These are phyloP conservation scores for Indicator maculatus DNA, from an alignment of 2,113 vertebrate genomes.

Conservation along the genomic window DNA sequence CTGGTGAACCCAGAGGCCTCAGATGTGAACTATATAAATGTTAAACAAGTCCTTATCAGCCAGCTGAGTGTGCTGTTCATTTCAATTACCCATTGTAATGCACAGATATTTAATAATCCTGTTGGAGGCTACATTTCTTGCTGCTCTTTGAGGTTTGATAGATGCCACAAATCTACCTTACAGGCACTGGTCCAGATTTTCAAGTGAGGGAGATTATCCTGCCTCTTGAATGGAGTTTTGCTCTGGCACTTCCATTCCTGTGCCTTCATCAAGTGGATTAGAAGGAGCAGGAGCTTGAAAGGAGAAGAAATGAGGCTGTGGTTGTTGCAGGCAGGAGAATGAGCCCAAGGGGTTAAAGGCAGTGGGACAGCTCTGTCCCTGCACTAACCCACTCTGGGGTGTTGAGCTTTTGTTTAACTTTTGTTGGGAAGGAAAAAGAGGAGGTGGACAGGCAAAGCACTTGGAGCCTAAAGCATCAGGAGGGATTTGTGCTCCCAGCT, in stretches of 20 bases:
- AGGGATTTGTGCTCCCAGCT: not conserved
- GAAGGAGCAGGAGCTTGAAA: not conserved
- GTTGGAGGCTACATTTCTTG: slow-evolving; percentile 49
- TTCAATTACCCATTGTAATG: slow-evolving; percentile 59
- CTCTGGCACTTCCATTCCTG: not conserved
- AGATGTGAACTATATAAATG: slow-evolving; percentile 58
- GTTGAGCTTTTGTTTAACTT: not conserved
- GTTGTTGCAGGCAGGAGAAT: not conserved
- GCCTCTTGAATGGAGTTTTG: slow-evolving; percentile 19
- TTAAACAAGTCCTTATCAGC: slow-evolving; percentile 65
- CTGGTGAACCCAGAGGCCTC: slow-evolving; percentile 30
- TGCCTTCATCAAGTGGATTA: slow-evolving; percentile 44
- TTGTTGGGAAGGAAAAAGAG: not conserved
- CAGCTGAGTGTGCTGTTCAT: not conserved
- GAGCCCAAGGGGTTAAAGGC: not conserved
- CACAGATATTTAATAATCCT: slow-evolving; percentile 65
- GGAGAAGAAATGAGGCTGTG: not conserved
- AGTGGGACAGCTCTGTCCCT: not conserved
- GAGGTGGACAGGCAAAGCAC: not conserved
- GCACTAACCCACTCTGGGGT: not conserved
- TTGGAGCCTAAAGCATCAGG: fast-evolving
- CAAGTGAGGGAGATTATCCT: slow-evolving; percentile 45
- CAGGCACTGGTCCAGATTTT: slow-evolving; percentile 34
- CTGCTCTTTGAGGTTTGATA: slow-evolving; percentile 60
- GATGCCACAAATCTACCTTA: slow-evolving; percentile 51